Conservation (phyloP, 2,113 vertebrate species). For the Daphoenositta chrysoptera region DNA sequence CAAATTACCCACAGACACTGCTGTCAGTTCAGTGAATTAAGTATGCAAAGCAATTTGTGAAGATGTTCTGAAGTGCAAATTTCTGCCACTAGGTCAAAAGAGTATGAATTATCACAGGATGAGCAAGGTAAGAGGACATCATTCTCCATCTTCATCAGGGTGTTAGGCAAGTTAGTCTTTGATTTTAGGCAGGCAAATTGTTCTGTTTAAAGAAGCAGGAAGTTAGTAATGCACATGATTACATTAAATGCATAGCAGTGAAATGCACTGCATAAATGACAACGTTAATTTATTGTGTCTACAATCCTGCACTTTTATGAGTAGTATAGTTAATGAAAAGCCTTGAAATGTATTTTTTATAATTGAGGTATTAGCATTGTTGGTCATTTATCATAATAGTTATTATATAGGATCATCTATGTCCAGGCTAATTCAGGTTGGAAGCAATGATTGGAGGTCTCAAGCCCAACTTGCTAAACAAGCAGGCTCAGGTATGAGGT, state of each 20-base stretch:
- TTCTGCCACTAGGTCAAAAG: constrained; percentile 28
- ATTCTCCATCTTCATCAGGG: neutral
- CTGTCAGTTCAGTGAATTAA: constrained; percentile 41
- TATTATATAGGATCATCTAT: neutral
- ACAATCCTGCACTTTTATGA: neutral
- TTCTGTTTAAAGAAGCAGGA: neutral
- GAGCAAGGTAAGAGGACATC: neutral
- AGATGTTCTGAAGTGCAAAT: constrained; percentile 29
- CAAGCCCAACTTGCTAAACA: neutral
- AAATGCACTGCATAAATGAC: neutral
- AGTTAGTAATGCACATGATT: neutral
- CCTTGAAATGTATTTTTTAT: fast-evolving
- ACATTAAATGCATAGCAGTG: neutral
- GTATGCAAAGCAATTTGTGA: constrained; percentile 40
- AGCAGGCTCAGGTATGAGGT: neutral
- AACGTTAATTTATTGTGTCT: neutral
- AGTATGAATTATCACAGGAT: constrained; percentile 16
- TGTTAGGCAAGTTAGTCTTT: neutral
- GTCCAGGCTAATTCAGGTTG: neutral
- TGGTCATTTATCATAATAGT: neutral
- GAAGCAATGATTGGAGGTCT: neutral
- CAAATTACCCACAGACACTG: constrained; percentile 23
- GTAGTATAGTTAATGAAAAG: neutral
- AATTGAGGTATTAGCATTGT: neutral
- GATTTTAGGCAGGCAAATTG: neutral